Evolutionary conservation across 2,888 invertebrate genomes (phyloP).

Genomic region (Rhogogaster chlorosoma): DNA sequence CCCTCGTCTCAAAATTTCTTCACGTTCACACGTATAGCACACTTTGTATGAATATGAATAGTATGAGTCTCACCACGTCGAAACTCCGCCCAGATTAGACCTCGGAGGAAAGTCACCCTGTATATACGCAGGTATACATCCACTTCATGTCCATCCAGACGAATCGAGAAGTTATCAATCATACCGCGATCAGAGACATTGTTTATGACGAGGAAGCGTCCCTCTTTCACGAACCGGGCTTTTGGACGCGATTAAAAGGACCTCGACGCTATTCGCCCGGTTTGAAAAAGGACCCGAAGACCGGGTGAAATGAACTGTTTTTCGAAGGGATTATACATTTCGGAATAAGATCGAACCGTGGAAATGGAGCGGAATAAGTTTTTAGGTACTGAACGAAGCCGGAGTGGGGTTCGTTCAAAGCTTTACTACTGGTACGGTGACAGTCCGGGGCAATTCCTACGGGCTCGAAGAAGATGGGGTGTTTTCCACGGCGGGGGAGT

Average conservation of each 20-base stretch:
- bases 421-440: slow-evolving; percentile 14
- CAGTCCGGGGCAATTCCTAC: slow-evolving; percentile 14
- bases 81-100: too few species aligned
- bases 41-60: too few species aligned
- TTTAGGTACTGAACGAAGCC: background rate
- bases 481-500: background rate
- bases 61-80: too few species aligned
- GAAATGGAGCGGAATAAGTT: slow-evolving; percentile 31
- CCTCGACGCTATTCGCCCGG: background rate
- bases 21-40: too few species aligned
- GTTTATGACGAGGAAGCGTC: background rate
- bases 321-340: background rate
- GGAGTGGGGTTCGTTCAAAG: background rate
- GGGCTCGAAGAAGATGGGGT: background rate
- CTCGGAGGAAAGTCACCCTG: too few species aligned
- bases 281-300: background rate
- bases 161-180: background rate
- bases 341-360: background rate
- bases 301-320: background rate
- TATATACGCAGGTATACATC: background rate
- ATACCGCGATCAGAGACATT: background rate
- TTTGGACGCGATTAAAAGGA: background rate
- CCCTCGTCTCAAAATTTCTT: too few species aligned
- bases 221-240: too few species aligned
- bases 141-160: background rate